Evolutionary conservation across 2,888 invertebrate species (phyloP).

Genomic region (Oithona nana): DNA sequence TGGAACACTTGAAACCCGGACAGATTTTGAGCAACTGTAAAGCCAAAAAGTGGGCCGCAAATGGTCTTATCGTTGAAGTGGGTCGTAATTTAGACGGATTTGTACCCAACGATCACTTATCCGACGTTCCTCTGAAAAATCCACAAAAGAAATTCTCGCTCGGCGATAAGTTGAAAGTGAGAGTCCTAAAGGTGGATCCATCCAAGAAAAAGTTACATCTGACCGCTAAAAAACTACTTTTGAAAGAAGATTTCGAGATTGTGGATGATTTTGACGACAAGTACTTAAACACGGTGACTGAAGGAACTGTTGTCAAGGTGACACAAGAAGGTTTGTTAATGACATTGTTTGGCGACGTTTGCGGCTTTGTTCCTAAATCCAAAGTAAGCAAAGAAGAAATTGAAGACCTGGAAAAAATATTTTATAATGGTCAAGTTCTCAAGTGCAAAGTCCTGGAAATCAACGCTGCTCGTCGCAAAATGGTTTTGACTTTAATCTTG

Average conservation of each 20-base stretch:
- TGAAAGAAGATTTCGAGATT: neutral
- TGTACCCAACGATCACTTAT: neutral
- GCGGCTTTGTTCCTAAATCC: constrained; percentile 6
- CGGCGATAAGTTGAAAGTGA: neutral
- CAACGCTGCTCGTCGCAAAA: neutral
- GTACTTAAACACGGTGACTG: neutral
- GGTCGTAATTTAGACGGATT: constrained; percentile 1
- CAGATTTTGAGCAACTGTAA: neutral
- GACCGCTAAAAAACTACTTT: constrained; percentile 8
- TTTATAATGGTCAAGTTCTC: constrained; percentile 6
- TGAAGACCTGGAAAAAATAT: constrained; percentile 11
- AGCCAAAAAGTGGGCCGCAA: neutral
- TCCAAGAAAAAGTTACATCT: neutral
- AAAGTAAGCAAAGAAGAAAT: neutral
- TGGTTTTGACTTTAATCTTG: neutral
- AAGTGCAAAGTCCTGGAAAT: constrained; percentile 10
- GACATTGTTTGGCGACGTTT: neutral
- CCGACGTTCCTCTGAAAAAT: constrained; percentile 10
- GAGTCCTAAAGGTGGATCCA: neutral
- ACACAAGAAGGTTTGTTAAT: constrained; percentile 11
- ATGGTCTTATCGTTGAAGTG: neutral
- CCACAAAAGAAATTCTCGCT: constrained; percentile 4
- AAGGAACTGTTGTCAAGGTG: constrained; percentile 3
- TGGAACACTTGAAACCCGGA: neutral
- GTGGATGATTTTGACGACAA: constrained; percentile 2